Evolutionary conservation across 2,888 invertebrate species (phyloP), one percentile per base, ranked within the genome.

Genomic region (Biston stratarius): DNA sequence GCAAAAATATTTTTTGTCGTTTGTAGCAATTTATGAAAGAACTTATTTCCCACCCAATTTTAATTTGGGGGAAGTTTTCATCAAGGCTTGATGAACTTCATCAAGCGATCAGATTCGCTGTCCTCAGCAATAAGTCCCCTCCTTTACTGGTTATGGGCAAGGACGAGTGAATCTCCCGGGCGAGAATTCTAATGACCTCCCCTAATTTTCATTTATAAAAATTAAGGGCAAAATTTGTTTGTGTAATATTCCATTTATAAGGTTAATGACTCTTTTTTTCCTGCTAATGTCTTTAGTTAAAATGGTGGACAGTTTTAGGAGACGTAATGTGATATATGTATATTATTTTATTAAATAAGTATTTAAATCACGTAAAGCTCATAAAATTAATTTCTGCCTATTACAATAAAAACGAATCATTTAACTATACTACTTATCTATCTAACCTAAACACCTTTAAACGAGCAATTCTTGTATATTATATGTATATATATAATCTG

Each of bases 151-250:
- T 86, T 85, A 89, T 84, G 81, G 82, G 79, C 74, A 74, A 65
- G 81, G 75, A 77, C 75, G 80, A 84, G 80, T 75, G 82, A 77
- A 81, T 80, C 82, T 85, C 85, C 70, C 69, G 76, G 82, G 80
- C 78, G 77, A 80, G 82, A 81, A 84, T 86, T 89, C 83, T 85
- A 88, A 86, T 83, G 87, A 83, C 79, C 78, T 70, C 76, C 77
- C 81, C 83, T 84, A 87, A 88, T 89, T 88, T 89, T 86, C 86
- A 83, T 88, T 85, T 87, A 83, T 83, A 84, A 83, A 83, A 86
- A 83, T 83, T 86, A 84, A 80, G 76, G 66, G 63, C 77, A 76
- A 75, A 78, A 72, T 75, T 79, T 77, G 75, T 78, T 78, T 81
- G 74, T 71, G 69, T 75, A 74, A 75, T 76, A 70, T 74, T 66